A percentile compares a stretch with the other conserved stretches of the same genome.
Evolutionary conservation across 2,113 vertebrate genomes (phyloP).

Genomic region (Semicossyphus pulcher): DNA sequence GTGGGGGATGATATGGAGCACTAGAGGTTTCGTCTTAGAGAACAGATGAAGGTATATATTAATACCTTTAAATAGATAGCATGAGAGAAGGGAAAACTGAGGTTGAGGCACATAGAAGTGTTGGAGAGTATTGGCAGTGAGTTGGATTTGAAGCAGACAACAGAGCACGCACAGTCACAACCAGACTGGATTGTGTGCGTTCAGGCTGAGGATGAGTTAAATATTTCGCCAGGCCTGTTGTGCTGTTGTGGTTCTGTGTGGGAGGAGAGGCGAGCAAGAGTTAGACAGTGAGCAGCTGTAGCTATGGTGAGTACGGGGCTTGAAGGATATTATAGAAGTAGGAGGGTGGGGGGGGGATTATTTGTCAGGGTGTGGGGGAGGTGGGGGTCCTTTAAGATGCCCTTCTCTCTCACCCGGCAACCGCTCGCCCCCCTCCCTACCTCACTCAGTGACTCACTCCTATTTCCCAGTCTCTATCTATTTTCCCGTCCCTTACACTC

Average conservation of each 20-base stretch:
- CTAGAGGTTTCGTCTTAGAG: not conserved
- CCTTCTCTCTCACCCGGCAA: conserved; percentile 82
- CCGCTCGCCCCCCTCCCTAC: conserved; percentile 60
- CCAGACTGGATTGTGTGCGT: conserved; percentile 9
- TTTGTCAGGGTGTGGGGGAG: conserved; percentile 70
- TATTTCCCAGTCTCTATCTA: conserved; percentile 32
- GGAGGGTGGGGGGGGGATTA: conserved; percentile 54
- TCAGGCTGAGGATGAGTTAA: conserved; percentile 61
- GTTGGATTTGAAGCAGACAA: not conserved
- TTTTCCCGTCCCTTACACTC: conserved; percentile 49
- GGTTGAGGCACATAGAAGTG: not conserved
- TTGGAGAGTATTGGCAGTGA: not conserved
- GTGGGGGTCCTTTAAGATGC: conserved; percentile 81
- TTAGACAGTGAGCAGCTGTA: conserved; percentile 73
- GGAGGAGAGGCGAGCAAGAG: conserved; percentile 68
- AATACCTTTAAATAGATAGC: not conserved
- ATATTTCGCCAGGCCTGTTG: conserved; percentile 58
- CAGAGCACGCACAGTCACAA: not conserved
- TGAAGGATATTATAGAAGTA: conserved; percentile 67
- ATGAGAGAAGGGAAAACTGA: not conserved
- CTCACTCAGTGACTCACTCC: conserved; percentile 59
- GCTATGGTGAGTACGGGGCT: conserved; percentile 77
- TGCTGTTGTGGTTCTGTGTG: conserved; percentile 67
- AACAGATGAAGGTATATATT: not conserved
- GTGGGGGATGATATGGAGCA: not conserved